Percentiles rank a stretch among this genome's conserved stretches.
Evolutionary conservation across 92 coral and sea anemone genomes (phyloP).

Genomic region (Bergia puertoricense): DNA sequence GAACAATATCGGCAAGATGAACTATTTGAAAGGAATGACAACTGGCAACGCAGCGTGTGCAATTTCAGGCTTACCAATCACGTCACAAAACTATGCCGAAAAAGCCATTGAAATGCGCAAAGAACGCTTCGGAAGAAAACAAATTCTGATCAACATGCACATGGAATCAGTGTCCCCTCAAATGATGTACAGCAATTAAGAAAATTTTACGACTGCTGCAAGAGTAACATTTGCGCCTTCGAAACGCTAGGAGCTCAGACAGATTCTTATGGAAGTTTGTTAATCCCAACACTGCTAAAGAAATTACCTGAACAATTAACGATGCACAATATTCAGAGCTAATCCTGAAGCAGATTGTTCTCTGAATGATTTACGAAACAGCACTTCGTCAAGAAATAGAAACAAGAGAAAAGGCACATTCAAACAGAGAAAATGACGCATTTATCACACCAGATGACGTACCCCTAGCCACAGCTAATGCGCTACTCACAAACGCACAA

Average conservation of each 20-base stretch:
- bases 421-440: not conserved
- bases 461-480: not conserved
- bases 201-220: slow-evolving; percentile 36
- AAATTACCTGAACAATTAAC: slow-evolving; percentile 31
- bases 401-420: slow-evolving; percentile 46
- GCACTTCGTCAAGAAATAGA: slow-evolving; percentile 53
- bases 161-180: slow-evolving; percentile 29
- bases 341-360: slow-evolving; percentile 51
- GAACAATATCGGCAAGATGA: not conserved
- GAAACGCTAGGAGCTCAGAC: slow-evolving; percentile 27
- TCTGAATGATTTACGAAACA: slow-evolving; percentile 34
- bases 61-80: slow-evolving; percentile 22
- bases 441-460: not conserved
- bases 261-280: slow-evolving; percentile 40
- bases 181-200: slow-evolving; percentile 9
- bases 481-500: not conserved
- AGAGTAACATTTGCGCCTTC: slow-evolving; percentile 36
- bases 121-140: slow-evolving; percentile 56
- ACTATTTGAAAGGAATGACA: slow-evolving; percentile 46
- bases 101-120: not conserved
- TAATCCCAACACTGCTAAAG: slow-evolving; percentile 43
- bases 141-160: slow-evolving; percentile 39
- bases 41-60: slow-evolving; percentile 26
- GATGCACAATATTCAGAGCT: slow-evolving; percentile 37
- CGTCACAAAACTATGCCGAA: slow-evolving; percentile 46